phyloP scores from a whole-genome alignment of 1,140 invertebrate species.

The Riptortus pedestris region DNA sequence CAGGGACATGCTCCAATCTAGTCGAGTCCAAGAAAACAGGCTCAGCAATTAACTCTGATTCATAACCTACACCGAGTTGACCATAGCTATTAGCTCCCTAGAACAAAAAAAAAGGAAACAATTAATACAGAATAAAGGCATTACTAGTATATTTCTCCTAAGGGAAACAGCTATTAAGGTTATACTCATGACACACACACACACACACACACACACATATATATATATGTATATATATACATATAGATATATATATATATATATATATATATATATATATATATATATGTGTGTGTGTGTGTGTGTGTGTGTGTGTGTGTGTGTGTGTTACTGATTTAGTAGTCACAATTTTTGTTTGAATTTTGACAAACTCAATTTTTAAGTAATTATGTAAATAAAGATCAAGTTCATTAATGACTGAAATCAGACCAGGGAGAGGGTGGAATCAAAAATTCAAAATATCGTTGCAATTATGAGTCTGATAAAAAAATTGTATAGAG shows the following conservation, averaged over 20 bases:
- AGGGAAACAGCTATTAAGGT: too few species aligned
- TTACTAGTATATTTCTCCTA: background rate
- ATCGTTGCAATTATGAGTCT: background rate
- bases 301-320: too few species aligned
- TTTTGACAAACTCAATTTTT: background rate
- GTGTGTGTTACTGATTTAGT: too few species aligned
- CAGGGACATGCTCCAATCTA: constrained; percentile 34
- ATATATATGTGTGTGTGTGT: too few species aligned
- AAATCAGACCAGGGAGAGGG: background rate
- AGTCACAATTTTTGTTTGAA: background rate
- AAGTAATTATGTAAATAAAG: background rate
- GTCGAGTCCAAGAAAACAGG: constrained; percentile 44
- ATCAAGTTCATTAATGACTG: background rate
- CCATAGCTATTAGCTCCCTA: constrained; percentile 79
- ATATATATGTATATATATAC: background rate
- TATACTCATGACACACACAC: too few species aligned
- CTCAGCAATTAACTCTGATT: constrained; percentile 52
- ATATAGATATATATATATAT: background rate
- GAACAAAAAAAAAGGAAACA: background rate
- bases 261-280: too few species aligned
- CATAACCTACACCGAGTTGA: constrained; percentile 57
- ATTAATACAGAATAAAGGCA: background rate
- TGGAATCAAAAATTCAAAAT: background rate
- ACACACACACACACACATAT: background rate
- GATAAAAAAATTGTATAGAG: background rate